Evolutionary conservation across 2,113 vertebrate species (phyloP), one percentile per base, ranked within the genome.

Genomic region (Dromiciops gliroides): DNA sequence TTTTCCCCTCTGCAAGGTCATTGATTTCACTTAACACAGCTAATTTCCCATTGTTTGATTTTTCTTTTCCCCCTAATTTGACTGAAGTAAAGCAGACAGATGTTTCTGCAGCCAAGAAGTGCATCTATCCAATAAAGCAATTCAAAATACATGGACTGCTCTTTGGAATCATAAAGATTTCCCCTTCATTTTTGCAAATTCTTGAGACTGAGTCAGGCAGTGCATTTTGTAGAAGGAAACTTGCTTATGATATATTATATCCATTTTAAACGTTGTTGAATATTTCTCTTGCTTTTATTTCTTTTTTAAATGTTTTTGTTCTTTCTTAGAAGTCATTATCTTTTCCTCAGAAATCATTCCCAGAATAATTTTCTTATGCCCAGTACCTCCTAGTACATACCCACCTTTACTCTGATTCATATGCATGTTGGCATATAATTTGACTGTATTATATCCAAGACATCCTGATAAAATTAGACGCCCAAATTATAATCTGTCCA

Each of bases 11-110:
- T 90, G 75, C 22, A 0, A 1, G 28, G 88, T 90, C 90, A 94
- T n/a, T 0, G 0, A 95, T 97, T 97, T 96, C 53, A 91, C 91
- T 53, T 44, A 9, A 96, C 94, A 28, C 91, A 93, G 28, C 2
- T 94, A 91, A 95, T 97, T 95, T 92, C 96, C n/a, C 48, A 49
- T 94, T 94, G 50, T 93, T 96, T 97, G 88, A 90, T 96, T 95
- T 90, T 90, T 94, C 9, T 90, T 96, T 97, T 95, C 95, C 56
- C 91, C 96, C 96, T 92, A 95, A 93, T 95, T 92, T 98, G 96
- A 98, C 96, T 95, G 97, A 95, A 97, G 83, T 92, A 94, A 89
- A 93, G 93, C 51, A 90, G 14, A 51, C 8, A 96, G 97, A 96
- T 93, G 83, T 48, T 93, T 96, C 96, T 93, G 94, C 8, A 51